Base-by-base conservation (phyloP, 2,888 invertebrate species). In the Piscicola geometra region DNA sequence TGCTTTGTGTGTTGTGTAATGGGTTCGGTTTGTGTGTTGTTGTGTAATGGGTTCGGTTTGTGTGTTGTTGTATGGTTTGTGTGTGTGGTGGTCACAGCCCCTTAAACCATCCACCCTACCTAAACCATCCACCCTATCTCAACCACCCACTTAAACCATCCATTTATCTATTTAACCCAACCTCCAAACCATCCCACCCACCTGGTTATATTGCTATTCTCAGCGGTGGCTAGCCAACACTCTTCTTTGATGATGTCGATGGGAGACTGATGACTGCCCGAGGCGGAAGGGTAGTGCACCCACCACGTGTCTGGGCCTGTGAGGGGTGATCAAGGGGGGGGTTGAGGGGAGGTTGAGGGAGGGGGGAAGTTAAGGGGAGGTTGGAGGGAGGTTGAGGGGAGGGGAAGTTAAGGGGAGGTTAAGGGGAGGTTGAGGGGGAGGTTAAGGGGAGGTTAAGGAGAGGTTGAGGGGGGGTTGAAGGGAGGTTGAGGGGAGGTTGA, bases 231-330 rank as follows among this genome's bases (percentile, higher is more conserved):
- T 15, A 41, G 47, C 76, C 50, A 68, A 9, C 72, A 47, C 32
- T 76, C 76, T 21, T 76, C 76, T 9, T 71, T 76, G 52, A 76
- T 68, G 72, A 76, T 76, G 73, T 76, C 76, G 28, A 76, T 67
- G 15, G 76, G 76, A 41, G 73, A 73, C 41, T 76, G 76, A 33
- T 41, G 74, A 64, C 76, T 64, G 9, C 76, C 76, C 2, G 76
- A 76, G n/a, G 76, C 76, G 15, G 76, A 76, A 36, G 76, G 76
- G n/a, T 71, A 76, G 50, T 76, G 76, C 35, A 76, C 76, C 76
- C 76, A 76, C 76, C 76, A 76, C 18, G 73, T 72, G n/a, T 76
- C 76, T 18, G 76, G 76, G 0, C 76, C 76, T 76, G 30, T 28
- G 18, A 3, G 33, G 30, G 33, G n/a, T 60, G 5, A 32, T 68